A percentile compares a stretch with the other conserved stretches of the same genome.
Conservation (phyloP, 1,140 invertebrate species). For the Musca domestica region DNA sequence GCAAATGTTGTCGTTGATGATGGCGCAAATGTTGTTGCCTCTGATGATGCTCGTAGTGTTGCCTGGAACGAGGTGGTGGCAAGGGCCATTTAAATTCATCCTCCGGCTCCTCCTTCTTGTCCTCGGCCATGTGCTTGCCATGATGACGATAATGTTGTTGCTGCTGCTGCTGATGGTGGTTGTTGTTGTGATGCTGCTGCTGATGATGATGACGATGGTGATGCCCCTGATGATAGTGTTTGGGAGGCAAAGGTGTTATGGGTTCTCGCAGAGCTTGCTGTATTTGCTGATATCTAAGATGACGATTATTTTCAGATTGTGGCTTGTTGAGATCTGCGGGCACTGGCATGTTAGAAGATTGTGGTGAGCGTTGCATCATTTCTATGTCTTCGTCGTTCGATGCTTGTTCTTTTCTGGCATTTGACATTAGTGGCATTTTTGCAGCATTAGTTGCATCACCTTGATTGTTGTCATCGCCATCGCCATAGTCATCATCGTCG, state of each 20-base stretch:
- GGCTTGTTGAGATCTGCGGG: too few relatives aligned
- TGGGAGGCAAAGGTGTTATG: background rate
- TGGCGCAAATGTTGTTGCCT: constrained; percentile 13
- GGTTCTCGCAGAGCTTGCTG: background rate
- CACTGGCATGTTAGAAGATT: background rate
- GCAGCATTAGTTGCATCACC: background rate
- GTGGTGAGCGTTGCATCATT: constrained; percentile 4
- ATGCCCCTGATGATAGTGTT: constrained; percentile 11
- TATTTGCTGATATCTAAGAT: constrained; percentile 7
- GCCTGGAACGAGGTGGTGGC: background rate
- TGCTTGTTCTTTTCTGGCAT: background rate
- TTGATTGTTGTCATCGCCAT: too few relatives aligned
- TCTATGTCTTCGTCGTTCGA: constrained; percentile 15
- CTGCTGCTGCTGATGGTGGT: background rate
- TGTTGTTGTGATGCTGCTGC: constrained; percentile 18
- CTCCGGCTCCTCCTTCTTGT: background rate
- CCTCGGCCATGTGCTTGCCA: background rate
- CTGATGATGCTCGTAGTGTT: constrained; percentile 6
- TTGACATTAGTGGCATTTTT: constrained; percentile 2
- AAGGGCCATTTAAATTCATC: background rate
- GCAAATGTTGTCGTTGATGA: background rate
- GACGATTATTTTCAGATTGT: background rate
- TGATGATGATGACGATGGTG: too few relatives aligned
- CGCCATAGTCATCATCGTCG: background rate
- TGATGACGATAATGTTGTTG: background rate